Conservation (phyloP, 2,797 vertebrate genomes). For the Nasua narica region DNA sequence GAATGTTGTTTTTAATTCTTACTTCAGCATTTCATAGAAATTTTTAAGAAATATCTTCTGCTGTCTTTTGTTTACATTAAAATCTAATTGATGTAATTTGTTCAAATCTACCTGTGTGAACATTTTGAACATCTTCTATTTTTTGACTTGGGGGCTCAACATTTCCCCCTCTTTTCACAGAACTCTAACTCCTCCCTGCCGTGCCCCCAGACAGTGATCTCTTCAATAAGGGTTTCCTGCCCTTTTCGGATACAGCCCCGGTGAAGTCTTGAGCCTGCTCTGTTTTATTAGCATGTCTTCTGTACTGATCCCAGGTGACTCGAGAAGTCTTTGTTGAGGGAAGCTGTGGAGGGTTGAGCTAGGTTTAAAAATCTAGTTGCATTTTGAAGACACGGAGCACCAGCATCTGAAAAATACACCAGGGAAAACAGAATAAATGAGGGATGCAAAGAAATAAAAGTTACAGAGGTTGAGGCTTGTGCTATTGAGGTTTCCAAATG, state of each 20-base stretch:
- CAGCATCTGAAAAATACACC: slow-evolving; percentile 44
- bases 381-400: slow-evolving; percentile 58
- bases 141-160: not conserved
- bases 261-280: not conserved
- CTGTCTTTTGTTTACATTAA: slow-evolving; percentile 5
- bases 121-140: slow-evolving; percentile 16
- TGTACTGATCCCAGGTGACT: not conserved
- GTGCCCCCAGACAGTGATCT: not conserved
- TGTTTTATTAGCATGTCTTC: slow-evolving; percentile 49
- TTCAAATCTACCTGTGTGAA: not conserved
- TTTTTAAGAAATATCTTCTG: not conserved
- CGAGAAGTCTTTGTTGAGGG: slow-evolving; percentile 28
- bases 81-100: slow-evolving; percentile 3
- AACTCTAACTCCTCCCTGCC: not conserved
- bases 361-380: slow-evolving; percentile 49
- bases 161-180: not conserved
- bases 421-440: slow-evolving; percentile 58
- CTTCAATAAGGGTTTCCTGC: not conserved
- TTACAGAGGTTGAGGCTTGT: not conserved
- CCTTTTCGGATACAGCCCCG: not conserved
- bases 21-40: not conserved
- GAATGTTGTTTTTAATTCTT: not conserved
- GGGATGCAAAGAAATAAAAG: slow-evolving; percentile 31
- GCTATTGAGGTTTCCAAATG: slow-evolving; percentile 26
- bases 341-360: slow-evolving; percentile 32